Conservation (phyloP, 2,888 invertebrate species). For the Diplazon laetatorius region DNA sequence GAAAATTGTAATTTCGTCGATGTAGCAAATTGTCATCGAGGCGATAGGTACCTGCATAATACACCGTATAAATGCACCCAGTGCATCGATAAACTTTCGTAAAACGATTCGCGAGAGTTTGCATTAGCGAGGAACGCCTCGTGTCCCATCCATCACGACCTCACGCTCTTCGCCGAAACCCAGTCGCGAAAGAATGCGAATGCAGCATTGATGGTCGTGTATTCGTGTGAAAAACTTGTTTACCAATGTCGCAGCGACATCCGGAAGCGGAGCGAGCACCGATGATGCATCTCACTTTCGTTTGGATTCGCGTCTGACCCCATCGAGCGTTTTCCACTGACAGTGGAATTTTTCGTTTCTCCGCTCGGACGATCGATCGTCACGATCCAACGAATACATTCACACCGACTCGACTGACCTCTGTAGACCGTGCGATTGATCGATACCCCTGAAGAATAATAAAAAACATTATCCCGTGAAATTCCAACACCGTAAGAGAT, state of each 20-base stretch:
- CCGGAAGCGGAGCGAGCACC: constrained; percentile 27
- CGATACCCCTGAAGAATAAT: too few relatives aligned
- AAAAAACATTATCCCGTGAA: too few relatives aligned
- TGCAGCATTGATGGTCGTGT: constrained; percentile 7
- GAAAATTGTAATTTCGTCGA: constrained; percentile 23
- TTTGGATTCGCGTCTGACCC: constrained; percentile 21
- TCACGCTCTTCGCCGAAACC: constrained; percentile 30
- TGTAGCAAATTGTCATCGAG: constrained; percentile 21
- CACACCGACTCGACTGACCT: not conserved
- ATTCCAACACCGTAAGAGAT: not conserved
- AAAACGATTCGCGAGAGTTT: constrained; percentile 38
- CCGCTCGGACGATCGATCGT: not conserved
- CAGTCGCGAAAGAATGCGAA: constrained; percentile 4
- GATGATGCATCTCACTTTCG: constrained; percentile 39
- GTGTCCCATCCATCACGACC: constrained; percentile 41
- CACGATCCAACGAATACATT: not conserved
- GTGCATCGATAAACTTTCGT: constrained; percentile 32
- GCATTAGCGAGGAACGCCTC: constrained; percentile 30
- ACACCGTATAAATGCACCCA: too few relatives aligned
- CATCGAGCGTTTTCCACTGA: constrained; percentile 2
- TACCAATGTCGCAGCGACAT: not conserved
- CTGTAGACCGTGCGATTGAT: too few relatives aligned
- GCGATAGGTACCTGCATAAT: not conserved
- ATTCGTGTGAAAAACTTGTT: constrained; percentile 28
- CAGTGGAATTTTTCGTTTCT: not conserved